These are phyloP conservation scores for Ochotona princeps DNA, from an alignment of 2,113 vertebrate species.

Conservation along the genomic window DNA sequence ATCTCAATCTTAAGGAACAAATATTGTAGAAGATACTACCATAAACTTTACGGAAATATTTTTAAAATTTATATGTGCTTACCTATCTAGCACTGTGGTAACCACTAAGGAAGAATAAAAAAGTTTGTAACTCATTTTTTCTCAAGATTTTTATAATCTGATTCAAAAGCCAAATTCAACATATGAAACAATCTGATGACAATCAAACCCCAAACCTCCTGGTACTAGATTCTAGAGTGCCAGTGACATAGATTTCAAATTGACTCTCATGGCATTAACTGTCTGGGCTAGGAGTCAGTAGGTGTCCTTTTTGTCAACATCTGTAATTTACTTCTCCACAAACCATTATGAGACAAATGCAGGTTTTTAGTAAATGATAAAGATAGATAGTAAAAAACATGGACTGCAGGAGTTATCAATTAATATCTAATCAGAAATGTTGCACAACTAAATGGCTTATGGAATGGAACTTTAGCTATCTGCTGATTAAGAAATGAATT, in stretches of 20 bases:
- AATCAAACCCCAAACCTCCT: neutral
- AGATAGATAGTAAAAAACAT: neutral
- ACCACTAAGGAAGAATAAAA: neutral
- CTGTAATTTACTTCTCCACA: neutral
- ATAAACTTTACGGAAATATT: neutral
- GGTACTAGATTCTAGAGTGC: neutral
- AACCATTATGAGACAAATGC: neutral
- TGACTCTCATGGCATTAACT: neutral
- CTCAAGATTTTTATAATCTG: conserved; percentile 14
- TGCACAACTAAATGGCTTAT: neutral
- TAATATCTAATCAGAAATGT: neutral
- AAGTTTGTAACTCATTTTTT: neutral
- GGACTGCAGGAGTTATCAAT: neutral
- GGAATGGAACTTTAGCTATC: neutral
- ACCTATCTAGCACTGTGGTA: neutral
- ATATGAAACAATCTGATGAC: neutral
- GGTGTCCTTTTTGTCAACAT: neutral
- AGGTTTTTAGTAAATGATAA: neutral
- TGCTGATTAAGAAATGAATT: neutral
- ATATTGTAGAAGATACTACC: neutral
- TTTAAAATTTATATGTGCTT: neutral
- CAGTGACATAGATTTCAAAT: neutral
- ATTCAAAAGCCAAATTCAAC: neutral
- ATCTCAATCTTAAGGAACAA: neutral
- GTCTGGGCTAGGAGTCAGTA: neutral